These are phyloP conservation scores for Polypedilum pembai DNA, from an alignment of 1,140 invertebrate genomes.

Conservation along the genomic window DNA sequence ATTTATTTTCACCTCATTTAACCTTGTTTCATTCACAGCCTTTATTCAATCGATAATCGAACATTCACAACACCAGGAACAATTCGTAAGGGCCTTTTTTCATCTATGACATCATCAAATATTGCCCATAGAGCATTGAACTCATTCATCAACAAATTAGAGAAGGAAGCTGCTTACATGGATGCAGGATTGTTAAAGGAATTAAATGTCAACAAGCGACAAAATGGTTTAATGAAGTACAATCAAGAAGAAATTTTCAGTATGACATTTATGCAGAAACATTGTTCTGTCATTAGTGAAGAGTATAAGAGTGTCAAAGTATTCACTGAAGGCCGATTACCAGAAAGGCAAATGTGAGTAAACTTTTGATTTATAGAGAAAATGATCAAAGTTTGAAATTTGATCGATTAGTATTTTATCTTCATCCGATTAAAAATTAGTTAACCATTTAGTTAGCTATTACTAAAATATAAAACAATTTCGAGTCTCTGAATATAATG, in stretches of 20 bases:
- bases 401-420: conserved; percentile 21
- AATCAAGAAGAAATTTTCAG: conserved; percentile 42
- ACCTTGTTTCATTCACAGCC: background rate
- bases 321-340: conserved; percentile 39
- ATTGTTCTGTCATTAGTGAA: conserved; percentile 40
- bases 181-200: conserved; percentile 37
- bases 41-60: background rate
- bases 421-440: too few relatives aligned
- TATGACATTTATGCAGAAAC: conserved; percentile 41
- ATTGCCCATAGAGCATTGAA: conserved; percentile 37
- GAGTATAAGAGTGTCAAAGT: conserved; percentile 41
- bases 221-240: conserved; percentile 38
- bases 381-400: too few relatives aligned
- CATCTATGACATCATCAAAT: conserved; percentile 33
- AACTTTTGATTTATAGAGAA: too few relatives aligned
- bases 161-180: conserved; percentile 37
- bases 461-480: too few relatives aligned
- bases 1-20: background rate
- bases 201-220: conserved; percentile 36
- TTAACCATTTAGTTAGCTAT: too few relatives aligned
- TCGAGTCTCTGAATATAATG: too few relatives aligned
- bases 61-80: background rate
- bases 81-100: background rate
- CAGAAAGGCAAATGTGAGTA: conserved; percentile 39
- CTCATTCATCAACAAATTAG: conserved; percentile 38